Base-by-base conservation (phyloP, 1,140 invertebrate species). In the Brachionus plicatilis region DNA sequence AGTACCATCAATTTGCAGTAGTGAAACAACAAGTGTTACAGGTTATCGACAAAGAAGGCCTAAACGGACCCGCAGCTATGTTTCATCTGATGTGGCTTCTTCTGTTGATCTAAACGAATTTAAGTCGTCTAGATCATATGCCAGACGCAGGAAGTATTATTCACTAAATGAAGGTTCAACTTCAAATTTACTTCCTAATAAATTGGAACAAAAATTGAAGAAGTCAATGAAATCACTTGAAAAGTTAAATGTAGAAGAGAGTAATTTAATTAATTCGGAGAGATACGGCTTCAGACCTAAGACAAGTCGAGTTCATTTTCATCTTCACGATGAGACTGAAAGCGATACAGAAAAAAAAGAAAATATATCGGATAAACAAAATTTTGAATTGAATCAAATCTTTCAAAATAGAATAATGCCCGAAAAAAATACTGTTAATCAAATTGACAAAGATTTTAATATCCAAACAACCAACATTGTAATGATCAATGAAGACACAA, bases 91-190 rank as follows among this genome's bases (percentile, higher is more conserved):
- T 45, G 37, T 82, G 4, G 65, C 79, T 12, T 82, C 79, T 24
- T 82, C 79, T 9, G 79, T 82, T 60, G 79, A 82, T 47, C 37
- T 66, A 41, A 82, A 82, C 29, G 79, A 82, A n/a, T 82, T 43
- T 3, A 82, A 68, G 12, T 65, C 53, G 12, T 82, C 79, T 0
- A 47, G 27, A 50, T 76, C 72, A 5, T 76, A 50, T 76, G 24
- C 72, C 9, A 76, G 72, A 47, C 43, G 72, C 0, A 76, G 29
- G 12, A 76, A 76, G 47, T 76, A 72, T 9, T 43, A 17, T 72
- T 72, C 68, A n/a, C 41, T 72, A 20, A 72, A 76, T 33, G 72
- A 76, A n/a, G 72, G 27, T n/a, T 76, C 72, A 5, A 37, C n/a
- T 14, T 7, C 17, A 27, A 17, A 17, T 5, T 17, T 8, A 17